Percentiles rank a stretch among this genome's conserved stretches.
phyloP scores from a whole-genome alignment of 2,888 invertebrate species.

The Hoplodrina blanda region DNA sequence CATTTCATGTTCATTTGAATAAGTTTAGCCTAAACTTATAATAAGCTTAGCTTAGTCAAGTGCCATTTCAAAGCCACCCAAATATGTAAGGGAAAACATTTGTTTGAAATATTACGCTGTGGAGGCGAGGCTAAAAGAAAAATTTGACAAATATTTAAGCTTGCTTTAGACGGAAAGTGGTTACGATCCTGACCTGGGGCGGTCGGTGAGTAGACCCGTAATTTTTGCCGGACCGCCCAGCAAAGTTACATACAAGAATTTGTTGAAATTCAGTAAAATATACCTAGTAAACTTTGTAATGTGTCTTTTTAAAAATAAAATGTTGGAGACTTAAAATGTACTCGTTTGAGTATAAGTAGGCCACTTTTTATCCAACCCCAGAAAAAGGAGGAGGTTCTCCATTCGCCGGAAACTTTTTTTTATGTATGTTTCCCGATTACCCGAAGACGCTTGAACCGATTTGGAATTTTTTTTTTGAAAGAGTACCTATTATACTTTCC shows the following conservation, averaged over 20 bases:
- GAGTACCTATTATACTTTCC: no score
- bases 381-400: no score
- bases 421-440: no score
- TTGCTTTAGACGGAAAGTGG: slow-evolving; percentile 5
- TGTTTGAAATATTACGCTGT: not conserved
- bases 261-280: not conserved
- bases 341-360: no score
- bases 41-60: not conserved
- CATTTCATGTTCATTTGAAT: no score
- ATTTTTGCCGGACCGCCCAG: not conserved
- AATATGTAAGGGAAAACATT: not conserved
- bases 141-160: slow-evolving; percentile 12
- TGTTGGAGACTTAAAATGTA: no score
- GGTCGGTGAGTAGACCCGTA: not conserved
- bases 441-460: no score
- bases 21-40: no score
- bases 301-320: no score
- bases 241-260: not conserved
- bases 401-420: no score
- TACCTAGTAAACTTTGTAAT: not conserved
- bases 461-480: no score
- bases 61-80: not conserved
- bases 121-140: slow-evolving; percentile 1
- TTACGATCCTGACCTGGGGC: not conserved
- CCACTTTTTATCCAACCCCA: no score